Evolutionary conservation across 2,888 invertebrate species (phyloP), one percentile per base, ranked within the genome.

Genomic region (Napeogenes inachia): DNA sequence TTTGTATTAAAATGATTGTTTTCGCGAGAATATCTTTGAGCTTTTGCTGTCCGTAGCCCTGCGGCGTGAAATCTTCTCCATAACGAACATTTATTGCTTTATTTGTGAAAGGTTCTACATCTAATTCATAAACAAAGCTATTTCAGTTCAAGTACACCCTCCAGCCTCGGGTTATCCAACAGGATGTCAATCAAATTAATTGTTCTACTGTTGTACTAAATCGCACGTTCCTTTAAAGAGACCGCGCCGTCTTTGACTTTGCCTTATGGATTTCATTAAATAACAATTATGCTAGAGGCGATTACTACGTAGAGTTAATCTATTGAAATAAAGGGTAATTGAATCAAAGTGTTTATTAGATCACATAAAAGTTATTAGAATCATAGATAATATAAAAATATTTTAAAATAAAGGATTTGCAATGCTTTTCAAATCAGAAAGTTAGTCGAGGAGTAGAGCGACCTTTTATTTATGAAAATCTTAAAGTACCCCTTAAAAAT

Each of bases 61-160:
- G 73, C 75, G 74, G 75, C 74, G 72, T 71, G 67, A 73, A 69
- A 70, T 73, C 75, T 74, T 76, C 76, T 78, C 74, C 73, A 77
- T 78, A 78, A 80, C 77, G 76, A 78, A 77, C 78, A 75, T 79
- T 81, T 80, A 81, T 82, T 81, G 78, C 80, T 84, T 80, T 82
- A 84, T 86, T 83, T 82, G 76, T 74, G 77, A 81, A 81, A 77
- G 77, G 75, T 73, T 71, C 77, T 77, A 75, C 73, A 72, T 79
- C 76, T 75, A 74, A 76, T 73, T 74, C 75, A 73, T 73, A 72
- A 73, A 71, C 68, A 71, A 71, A 71, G 66, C 68, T 74, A 73
- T 70, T 71, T 70, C 69, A 68, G 68, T 58, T 55, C 42, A 50
- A 45, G 35, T 35, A 35, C 35, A 35, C 35, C 35, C 47, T 54